These are phyloP conservation scores for Eristalis pertinax DNA, from an alignment of 2,888 invertebrate species.

Conservation along the genomic window DNA sequence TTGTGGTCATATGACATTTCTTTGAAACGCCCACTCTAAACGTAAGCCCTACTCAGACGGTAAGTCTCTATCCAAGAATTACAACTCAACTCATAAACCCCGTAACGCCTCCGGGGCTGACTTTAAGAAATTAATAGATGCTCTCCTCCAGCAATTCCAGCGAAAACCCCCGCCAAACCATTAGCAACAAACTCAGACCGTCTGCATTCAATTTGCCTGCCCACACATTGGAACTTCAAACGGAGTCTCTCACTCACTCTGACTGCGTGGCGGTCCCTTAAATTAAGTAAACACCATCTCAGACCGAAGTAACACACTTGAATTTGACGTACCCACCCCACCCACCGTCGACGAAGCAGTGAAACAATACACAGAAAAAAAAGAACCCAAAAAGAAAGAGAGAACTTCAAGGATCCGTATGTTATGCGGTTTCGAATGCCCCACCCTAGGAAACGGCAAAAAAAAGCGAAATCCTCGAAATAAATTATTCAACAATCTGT, in stretches of 20 bases:
- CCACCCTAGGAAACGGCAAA: background rate
- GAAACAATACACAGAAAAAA: conserved; percentile 41
- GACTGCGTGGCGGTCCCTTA: conserved; percentile 30
- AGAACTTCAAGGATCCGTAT: conserved; percentile 35
- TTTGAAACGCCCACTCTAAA: no score
- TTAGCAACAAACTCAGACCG: background rate
- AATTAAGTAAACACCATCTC: conserved; percentile 62
- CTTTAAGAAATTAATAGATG: background rate
- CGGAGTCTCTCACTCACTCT: conserved; percentile 19
- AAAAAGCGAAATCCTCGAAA: conserved; percentile 53
- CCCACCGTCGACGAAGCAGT: background rate
- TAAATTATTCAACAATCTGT: conserved; percentile 74
- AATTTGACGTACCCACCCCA: conserved; percentile 32
- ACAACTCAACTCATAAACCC: no score
- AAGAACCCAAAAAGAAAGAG: conserved; percentile 11
- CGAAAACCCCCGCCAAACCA: background rate
- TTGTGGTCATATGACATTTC: no score
- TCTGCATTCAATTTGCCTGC: background rate
- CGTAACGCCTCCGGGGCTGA: no score
- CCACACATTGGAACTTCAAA: conserved; percentile 41
- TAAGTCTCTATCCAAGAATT: no score
- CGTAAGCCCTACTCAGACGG: no score
- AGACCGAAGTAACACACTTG: conserved; percentile 53
- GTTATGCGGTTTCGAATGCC: conserved; percentile 50
- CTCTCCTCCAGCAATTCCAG: background rate